phyloP scores from a whole-genome alignment of 2,797 vertebrate genomes.

The Parauchenoglanis ngamensis region DNA sequence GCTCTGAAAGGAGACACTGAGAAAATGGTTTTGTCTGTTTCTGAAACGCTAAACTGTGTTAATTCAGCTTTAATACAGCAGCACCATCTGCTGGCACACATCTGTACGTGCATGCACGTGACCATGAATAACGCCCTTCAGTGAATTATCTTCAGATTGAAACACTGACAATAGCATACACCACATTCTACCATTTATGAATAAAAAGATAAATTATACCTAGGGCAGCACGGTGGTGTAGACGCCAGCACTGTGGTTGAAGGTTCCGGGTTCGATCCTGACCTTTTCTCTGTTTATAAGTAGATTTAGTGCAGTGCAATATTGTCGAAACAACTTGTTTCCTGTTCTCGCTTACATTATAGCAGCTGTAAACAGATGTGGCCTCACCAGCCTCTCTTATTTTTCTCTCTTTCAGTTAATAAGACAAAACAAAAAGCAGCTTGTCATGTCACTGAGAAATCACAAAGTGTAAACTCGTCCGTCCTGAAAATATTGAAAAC shows the following conservation, averaged over 20 bases:
- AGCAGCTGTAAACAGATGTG: neutral
- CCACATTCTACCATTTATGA: no score
- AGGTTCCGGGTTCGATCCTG: no score
- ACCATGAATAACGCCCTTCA: neutral
- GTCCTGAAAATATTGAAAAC: neutral
- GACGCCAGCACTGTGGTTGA: no score
- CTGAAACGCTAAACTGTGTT: neutral
- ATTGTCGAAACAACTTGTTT: neutral
- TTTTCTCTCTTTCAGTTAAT: neutral
- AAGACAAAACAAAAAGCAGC: neutral
- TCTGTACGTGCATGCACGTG: neutral
- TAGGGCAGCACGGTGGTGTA: no score
- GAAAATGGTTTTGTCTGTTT: neutral
- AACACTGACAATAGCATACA: neutral
- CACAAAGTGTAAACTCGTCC: neutral
- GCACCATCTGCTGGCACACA: constrained; percentile 65
- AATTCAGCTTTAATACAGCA: constrained; percentile 53
- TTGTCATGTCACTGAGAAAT: neutral
- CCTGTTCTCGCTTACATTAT: neutral
- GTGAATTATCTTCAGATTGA: neutral
- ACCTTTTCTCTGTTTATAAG: neutral
- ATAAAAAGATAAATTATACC: neutral
- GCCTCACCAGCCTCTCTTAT: neutral
- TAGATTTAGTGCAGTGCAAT: neutral
- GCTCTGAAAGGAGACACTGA: neutral